Evolutionary conservation across 2,113 vertebrate genomes (phyloP).

Genomic region (Protomyctophum bolini): DNA sequence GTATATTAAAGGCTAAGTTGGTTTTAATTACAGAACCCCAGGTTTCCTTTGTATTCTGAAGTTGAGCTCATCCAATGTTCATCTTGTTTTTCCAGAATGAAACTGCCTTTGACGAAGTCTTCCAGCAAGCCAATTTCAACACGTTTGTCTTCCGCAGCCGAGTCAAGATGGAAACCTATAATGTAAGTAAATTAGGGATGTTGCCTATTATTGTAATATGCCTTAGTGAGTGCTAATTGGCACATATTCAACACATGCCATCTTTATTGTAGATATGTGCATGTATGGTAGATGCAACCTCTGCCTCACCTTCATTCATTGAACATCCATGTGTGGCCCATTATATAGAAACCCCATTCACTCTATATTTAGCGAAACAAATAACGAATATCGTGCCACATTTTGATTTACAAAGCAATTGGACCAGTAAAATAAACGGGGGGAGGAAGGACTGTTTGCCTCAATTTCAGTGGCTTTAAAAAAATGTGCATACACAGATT

Average conservation of each 20-base stretch:
- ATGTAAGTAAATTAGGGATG: conserved; percentile 82
- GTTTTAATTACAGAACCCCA: not conserved
- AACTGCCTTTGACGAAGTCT: conserved; percentile 89
- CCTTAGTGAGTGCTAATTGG: not conserved
- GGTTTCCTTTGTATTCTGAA: not conserved
- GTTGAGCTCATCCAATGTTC: conserved; percentile 10
- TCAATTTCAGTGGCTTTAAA: conserved; percentile 50
- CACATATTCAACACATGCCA: not conserved
- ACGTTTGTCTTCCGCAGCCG: conserved; percentile 89
- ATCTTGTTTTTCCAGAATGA: conserved; percentile 85
- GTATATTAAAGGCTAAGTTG: not conserved
- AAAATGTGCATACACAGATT: conserved; percentile 47
- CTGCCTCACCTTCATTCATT: not conserved
- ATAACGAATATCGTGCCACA: not conserved
- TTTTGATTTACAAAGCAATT: conserved; percentile 24
- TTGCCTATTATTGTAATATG: conserved; percentile 5
- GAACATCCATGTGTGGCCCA: not conserved
- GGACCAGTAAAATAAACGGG: not conserved
- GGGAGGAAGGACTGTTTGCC: conserved; percentile 19
- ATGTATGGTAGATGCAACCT: not conserved
- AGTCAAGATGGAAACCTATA: conserved; percentile 95
- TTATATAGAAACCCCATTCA: conserved; percentile 12
- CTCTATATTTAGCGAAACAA: not conserved
- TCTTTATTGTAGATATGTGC: not conserved
- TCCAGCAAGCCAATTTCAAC: conserved; percentile 93